These are phyloP conservation scores for Atractosteus spatula DNA, from an alignment of 2,113 vertebrate species.

Conservation along the genomic window DNA sequence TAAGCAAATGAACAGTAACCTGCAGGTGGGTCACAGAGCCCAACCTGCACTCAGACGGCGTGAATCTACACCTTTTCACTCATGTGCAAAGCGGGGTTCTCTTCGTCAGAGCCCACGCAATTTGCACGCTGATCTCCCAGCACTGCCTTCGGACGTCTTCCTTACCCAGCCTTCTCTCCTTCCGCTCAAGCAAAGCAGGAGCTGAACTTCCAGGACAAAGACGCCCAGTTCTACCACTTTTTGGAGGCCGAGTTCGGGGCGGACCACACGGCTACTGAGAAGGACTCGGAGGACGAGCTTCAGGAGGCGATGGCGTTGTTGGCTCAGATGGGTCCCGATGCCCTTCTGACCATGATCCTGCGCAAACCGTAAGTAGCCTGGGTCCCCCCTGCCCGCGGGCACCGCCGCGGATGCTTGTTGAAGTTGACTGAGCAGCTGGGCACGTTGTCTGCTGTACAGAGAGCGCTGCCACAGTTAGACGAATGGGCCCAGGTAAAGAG, in stretches of 20 bases:
- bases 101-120: neutral
- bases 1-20: no score
- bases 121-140: neutral
- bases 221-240: slow-evolving; percentile 90
- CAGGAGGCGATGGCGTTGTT: slow-evolving; percentile 78
- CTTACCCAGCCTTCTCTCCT: neutral
- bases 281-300: slow-evolving; percentile 79
- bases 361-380: slow-evolving; percentile 77
- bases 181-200: slow-evolving; percentile 80
- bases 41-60: no score
- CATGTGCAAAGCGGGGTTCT: no score
- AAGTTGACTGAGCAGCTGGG: no score
- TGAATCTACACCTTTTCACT: no score
- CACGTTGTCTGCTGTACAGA: no score
- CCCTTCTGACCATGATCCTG: slow-evolving; percentile 87
- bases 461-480: no score
- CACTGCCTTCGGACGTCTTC: neutral
- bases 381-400: slow-evolving; percentile 13
- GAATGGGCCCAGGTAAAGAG: no score
- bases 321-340: slow-evolving; percentile 83
- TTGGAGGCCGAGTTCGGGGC: slow-evolving; percentile 62
- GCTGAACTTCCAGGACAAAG: slow-evolving; percentile 88
- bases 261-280: slow-evolving; percentile 52
- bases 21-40: no score
- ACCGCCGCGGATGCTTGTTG: no score